Evolutionary conservation across 2,888 invertebrate genomes (phyloP), one percentile per base, ranked within the genome.

Genomic region (Itoplectis maculator): DNA sequence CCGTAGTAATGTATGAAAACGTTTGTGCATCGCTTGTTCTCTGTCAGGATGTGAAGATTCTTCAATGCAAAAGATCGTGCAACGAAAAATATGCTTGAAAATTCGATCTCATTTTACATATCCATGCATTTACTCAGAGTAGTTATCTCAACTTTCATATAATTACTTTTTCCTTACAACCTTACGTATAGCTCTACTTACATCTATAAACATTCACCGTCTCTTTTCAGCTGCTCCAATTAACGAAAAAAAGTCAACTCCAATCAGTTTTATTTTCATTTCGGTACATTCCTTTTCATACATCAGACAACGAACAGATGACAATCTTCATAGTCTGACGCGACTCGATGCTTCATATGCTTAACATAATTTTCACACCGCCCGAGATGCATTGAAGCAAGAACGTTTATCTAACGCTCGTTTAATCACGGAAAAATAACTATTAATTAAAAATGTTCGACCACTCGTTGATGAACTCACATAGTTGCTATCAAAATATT

Each of bases 401-500:
- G 13, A 59, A 7, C 7, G n/a, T 59, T 54, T 11, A 9, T 54
- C 23, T 6, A 29, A 56, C 5, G 5, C n/a, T 35, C n/a, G n/a
- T 59, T 59, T n/a, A n/a, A 59, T 54, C 1, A 29, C 29, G 56
- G n/a, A 29, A 35, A 59, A 59, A 59, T n/a, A 35, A 35, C 7
- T 59, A 6, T 1, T n/a, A 35, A n/a, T 15, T 35, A 35, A 59
- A 59, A n/a, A 35, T 6, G n/a, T 6, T n/a, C 8, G 56, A 1
- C n/a, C 15, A 35, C 13, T 56, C 56, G 56, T 35, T 8, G 56
- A n/a, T 7, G 1, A 59, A 59, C 7, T 40, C 61, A 37, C 29
- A 11, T 23, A 37, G 15, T 40, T 61, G 37, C 37, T 61, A 61
- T 61, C 15, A 37, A 61, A 61, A 61, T 37, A 15, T 61, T 61